A percentile compares a stretch with the other conserved stretches of the same genome.
phyloP scores from a whole-genome alignment of 2,888 invertebrate species.

The Pandemis corylana region DNA sequence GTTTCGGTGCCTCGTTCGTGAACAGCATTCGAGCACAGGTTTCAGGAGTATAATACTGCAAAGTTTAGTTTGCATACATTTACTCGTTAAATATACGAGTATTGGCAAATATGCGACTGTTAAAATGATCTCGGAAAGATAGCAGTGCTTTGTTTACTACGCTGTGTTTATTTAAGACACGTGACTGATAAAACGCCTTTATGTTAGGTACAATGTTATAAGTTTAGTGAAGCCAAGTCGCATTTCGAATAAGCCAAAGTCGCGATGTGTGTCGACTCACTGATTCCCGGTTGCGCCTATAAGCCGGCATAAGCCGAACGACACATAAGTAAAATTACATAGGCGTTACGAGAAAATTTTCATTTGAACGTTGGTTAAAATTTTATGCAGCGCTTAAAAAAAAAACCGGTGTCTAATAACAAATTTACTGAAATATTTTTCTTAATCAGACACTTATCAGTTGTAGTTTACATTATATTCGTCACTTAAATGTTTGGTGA shows the following conservation, averaged over 20 bases:
- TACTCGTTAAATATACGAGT: constrained; percentile 8
- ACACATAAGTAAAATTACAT: constrained; percentile 42
- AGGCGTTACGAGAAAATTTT: constrained; percentile 20
- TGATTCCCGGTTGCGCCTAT: constrained; percentile 49
- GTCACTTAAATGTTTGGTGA: too few species aligned
- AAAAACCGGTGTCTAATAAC: not conserved
- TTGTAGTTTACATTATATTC: too few species aligned
- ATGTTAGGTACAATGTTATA: not conserved
- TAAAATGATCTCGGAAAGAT: constrained; percentile 7
- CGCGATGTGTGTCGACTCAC: constrained; percentile 51
- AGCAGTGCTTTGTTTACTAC: not conserved
- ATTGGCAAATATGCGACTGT: not conserved
- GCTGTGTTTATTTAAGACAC: not conserved
- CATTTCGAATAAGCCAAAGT: constrained; percentile 53
- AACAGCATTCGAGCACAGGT: not conserved
- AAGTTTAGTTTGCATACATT: not conserved
- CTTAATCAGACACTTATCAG: too few species aligned
- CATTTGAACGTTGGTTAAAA: constrained; percentile 17
- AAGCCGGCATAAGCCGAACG: constrained; percentile 55
- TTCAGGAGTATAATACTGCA: not conserved
- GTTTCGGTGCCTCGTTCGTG: not conserved
- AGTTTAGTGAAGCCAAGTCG: constrained; percentile 45
- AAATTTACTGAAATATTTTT: too few species aligned
- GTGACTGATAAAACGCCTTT: not conserved
- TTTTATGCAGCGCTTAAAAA: not conserved